Evolutionary conservation across 2,888 invertebrate genomes (phyloP), one percentile per base, ranked within the genome.

Genomic region (Melanophora roralis): DNA sequence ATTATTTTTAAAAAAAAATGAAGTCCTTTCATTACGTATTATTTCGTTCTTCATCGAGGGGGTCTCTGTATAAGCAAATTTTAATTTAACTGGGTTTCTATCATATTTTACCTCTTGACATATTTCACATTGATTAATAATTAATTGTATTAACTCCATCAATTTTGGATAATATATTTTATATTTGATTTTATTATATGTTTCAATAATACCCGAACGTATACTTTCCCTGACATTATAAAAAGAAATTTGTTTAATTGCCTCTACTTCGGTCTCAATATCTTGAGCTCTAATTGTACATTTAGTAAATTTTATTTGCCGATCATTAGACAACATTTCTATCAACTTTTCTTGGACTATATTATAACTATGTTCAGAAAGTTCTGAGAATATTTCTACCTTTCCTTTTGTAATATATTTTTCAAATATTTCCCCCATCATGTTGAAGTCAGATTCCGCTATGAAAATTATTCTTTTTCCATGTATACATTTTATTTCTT

Each of bases 141-240:
- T 69, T 8, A 80, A 62, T 36, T 82, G 81, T n/a, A 82, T 78
- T 32, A 78, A 27, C 55, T 82, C 75, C 65, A 76, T 55, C 23
- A 83, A 12, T 65, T 83, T 82, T 40, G 81, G 82, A 53, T 78
- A 81, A 60, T 83, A 83, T 8, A 83, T 80, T 71, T 67, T 84
- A n/a, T 62, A 55, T 68, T 74, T 82, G 0, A 84, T 74, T 38
- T 80, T 71, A 81, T 34, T 34, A 14, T 53, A 53, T 14, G 82
- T 84, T 67, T 82, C 80, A 7, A 77, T 43, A 8, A 83, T 83
- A 0, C 82, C 83, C 5, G 83, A 83, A 16, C 83, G 83, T 14
- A 81, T 69, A 23, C 82, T 79, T 69, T 83, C 82, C 32, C 67
- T 80, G 11, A 82, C 62, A 47, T 82, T 82, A 27, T 82, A 81